Percentiles rank a stretch among this genome's conserved stretches.
Evolutionary conservation across 2,797 vertebrate genomes (phyloP).

Genomic region (Eremophila alpestris): DNA sequence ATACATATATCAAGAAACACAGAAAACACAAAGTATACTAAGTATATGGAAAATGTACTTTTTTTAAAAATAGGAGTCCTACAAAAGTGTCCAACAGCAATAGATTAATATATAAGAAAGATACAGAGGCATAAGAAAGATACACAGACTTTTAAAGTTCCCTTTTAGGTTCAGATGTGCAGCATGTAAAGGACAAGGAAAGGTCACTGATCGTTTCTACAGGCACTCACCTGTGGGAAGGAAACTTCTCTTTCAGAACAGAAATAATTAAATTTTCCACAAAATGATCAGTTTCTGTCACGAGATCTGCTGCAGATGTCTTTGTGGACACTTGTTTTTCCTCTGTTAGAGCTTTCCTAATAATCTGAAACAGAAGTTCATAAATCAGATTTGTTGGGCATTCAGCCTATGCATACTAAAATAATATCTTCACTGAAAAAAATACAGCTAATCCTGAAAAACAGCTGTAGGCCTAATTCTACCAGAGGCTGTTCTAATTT

Average conservation of each 20-base stretch:
- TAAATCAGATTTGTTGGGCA: not conserved
- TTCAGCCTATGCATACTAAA: not conserved
- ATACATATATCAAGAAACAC: not conserved
- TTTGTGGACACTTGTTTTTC: conserved; percentile 87
- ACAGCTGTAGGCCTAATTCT: not conserved
- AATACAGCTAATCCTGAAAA: not conserved
- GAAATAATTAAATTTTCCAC: conserved; percentile 87
- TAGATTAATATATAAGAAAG: not conserved
- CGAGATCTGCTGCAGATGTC: conserved; percentile 85
- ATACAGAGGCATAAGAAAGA: not conserved
- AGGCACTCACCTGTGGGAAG: conserved; percentile 82
- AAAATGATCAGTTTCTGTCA: conserved; percentile 86
- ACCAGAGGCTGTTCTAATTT: not conserved
- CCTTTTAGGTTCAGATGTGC: not conserved
- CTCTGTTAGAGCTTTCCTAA: conserved; percentile 82
- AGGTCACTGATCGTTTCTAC: not conserved
- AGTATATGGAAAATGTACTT: not conserved
- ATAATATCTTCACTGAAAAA: not conserved
- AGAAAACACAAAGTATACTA: not conserved
- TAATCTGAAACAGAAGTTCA: conserved; percentile 75
- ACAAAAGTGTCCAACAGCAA: not conserved
- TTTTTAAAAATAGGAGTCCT: not conserved
- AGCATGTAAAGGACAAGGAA: not conserved
- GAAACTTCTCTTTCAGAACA: conserved; percentile 82
- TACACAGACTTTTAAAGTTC: not conserved